phyloP scores from a whole-genome alignment of 2,888 invertebrate genomes.

The Apodemia duryi region DNA sequence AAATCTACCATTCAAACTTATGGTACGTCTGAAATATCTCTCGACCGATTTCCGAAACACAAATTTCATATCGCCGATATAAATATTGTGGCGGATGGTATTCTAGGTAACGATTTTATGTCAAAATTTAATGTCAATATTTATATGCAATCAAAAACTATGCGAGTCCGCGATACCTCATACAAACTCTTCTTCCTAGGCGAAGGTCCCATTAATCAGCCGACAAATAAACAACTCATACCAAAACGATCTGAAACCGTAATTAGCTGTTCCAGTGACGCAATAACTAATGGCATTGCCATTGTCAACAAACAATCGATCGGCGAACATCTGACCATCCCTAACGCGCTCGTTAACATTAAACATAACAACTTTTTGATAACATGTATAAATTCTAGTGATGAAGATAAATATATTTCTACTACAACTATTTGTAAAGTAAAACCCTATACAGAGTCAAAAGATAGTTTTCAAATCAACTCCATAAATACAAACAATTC shows the following conservation, averaged over 20 bases:
- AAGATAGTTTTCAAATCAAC: background rate
- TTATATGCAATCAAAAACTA: constrained; percentile 37
- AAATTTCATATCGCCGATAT: constrained; percentile 36
- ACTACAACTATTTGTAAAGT: background rate
- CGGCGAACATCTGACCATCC: constrained; percentile 30
- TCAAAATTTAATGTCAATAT: constrained; percentile 35
- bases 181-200: constrained; percentile 32
- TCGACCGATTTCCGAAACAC: constrained; percentile 33
- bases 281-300: constrained; percentile 28
- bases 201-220: constrained; percentile 19
- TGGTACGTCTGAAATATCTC: constrained; percentile 32
- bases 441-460: background rate
- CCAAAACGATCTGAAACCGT: constrained; percentile 33
- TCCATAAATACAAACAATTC: background rate
- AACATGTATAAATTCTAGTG: constrained; percentile 27
- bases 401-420: constrained; percentile 1
- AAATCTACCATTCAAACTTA: constrained; percentile 29
- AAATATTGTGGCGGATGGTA: constrained; percentile 35
- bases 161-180: constrained; percentile 31
- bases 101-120: constrained; percentile 39
- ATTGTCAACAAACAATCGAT: constrained; percentile 34
- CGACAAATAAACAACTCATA: constrained; percentile 26
- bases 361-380: constrained; percentile 30
- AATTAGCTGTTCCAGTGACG: constrained; percentile 30
- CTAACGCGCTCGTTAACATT: constrained; percentile 32